Evolutionary conservation across 2,797 vertebrate genomes (phyloP), one percentile per base, ranked within the genome.

Genomic region (Varecia variegata): DNA sequence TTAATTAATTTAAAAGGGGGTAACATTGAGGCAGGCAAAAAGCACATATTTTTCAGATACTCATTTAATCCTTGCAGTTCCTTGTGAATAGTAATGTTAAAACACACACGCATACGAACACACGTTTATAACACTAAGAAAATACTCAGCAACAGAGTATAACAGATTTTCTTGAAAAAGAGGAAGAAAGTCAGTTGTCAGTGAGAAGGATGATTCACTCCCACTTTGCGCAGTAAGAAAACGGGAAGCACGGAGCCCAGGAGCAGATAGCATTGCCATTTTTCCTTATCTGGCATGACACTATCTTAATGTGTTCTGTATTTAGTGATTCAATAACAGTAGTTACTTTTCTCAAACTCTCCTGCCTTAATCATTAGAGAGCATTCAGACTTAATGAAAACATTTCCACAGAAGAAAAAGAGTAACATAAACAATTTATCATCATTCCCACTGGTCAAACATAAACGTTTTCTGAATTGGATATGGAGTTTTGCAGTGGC

Each of bases 381-480:
- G 77, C 13, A 58, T 92, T 92, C 71, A 82, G 85, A 73, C 67
- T 88, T 85, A 84, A 90, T 65, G 60, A 71, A 96, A 96, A 96
- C 68, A 95, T 85, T 89, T 94, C 47, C 23, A 38, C 54, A 88
- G 84, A 79, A 95, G 81, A 93, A 71, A 93, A 67, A 71, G 71
- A 70, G 52, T 62, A 95, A 87, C n/a, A 32, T 90, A 96, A 97
- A 97, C 90, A 96, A 84, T 94, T 92, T 73, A 83, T 96, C 82
- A 92, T 92, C 73, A 54, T 95, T 91, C 54, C 81, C 79, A 74
- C 38, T 73, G 74, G 79, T 97, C 90, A 96, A 94, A 95, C 32
- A 18, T 94, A 96, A 97, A 96, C 11, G 67, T 82, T 93, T 95
- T 95, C 85, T 45, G 77, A 88, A 94, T 52, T 86, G 62, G 54